A percentile compares a stretch with the other conserved stretches of the same genome.
These are phyloP conservation scores for Homalodisca vitripennis DNA, from an alignment of 1,140 invertebrate species.

Conservation along the genomic window DNA sequence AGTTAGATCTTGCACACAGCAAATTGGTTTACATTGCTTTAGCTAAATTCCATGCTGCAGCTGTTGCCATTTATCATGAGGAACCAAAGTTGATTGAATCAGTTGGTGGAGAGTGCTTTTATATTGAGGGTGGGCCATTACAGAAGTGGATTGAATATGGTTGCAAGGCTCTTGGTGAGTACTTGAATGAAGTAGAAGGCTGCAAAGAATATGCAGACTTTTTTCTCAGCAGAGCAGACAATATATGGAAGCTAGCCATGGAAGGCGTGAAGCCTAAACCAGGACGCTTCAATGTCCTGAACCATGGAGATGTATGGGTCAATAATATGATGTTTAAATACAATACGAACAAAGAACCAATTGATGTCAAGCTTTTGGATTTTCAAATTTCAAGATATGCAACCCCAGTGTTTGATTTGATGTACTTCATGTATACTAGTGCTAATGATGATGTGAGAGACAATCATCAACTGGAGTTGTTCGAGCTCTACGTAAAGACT, in stretches of 20 bases:
- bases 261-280: neutral
- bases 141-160: too few species aligned
- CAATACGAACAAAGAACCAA: neutral
- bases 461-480: neutral
- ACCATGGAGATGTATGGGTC: conserved; percentile 40
- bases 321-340: conserved; percentile 37
- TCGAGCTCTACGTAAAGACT: neutral
- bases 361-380: conserved; percentile 23
- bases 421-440: conserved; percentile 34
- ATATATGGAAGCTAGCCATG: neutral
- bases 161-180: too few species aligned
- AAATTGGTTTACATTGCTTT: neutral
- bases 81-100: too few species aligned
- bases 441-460: conserved; percentile 13
- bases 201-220: too few species aligned
- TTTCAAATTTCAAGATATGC: conserved; percentile 25
- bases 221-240: too few species aligned
- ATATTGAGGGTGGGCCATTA: too few species aligned
- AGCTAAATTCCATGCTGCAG: neutral
- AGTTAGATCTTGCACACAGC: conserved; percentile 13
- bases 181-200: too few species aligned
- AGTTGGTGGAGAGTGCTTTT: too few species aligned
- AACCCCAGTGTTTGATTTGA: conserved; percentile 32
- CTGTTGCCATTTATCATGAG: neutral
- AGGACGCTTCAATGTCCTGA: conserved; percentile 1